Percentiles rank a stretch among this genome's conserved stretches.
phyloP scores from a whole-genome alignment of 2,888 invertebrate genomes.

The Alloscopus bannaensis region DNA sequence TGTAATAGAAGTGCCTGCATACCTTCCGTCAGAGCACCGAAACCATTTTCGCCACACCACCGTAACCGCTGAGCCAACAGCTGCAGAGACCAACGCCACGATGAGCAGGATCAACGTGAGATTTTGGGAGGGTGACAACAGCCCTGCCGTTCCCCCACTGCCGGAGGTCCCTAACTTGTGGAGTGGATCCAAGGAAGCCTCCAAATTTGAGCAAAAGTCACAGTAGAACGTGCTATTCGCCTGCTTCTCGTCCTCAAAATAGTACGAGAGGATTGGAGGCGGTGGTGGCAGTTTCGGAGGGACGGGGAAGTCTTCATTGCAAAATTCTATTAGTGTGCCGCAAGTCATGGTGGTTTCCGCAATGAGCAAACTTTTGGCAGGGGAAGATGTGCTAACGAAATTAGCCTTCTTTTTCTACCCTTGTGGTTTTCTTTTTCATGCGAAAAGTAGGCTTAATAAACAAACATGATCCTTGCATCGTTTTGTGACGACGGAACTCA shows the following conservation, averaged over 20 bases:
- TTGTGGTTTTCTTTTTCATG: too few relatives aligned
- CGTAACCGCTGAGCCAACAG: constrained; percentile 70
- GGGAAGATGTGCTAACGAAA: too few relatives aligned
- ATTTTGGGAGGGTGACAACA: constrained; percentile 53
- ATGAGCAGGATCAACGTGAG: constrained; percentile 70
- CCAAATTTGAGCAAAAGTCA: constrained; percentile 69
- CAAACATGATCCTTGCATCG: too few relatives aligned
- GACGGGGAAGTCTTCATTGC: constrained; percentile 54
- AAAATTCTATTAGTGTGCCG: constrained; percentile 56
- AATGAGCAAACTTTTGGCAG: too few relatives aligned
- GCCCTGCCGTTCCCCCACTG: constrained; percentile 24
- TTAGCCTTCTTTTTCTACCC: too few relatives aligned
- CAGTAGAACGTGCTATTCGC: constrained; percentile 66
- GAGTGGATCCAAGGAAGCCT: constrained; percentile 56
- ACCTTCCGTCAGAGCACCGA: constrained; percentile 54
- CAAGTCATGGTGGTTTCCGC: constrained; percentile 61
- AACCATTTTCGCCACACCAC: constrained; percentile 63
- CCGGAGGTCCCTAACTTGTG: constrained; percentile 40
- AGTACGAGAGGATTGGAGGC: constrained; percentile 67
- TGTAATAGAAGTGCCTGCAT: constrained; percentile 7
- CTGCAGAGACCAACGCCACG: constrained; percentile 71
- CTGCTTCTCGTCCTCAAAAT: constrained; percentile 51
- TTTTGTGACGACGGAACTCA: too few relatives aligned
- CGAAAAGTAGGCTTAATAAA: too few relatives aligned
- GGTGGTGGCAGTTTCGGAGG: constrained; percentile 68